These are phyloP conservation scores for Borostomias antarcticus DNA, from an alignment of 2,797 vertebrate genomes.

Conservation along the genomic window DNA sequence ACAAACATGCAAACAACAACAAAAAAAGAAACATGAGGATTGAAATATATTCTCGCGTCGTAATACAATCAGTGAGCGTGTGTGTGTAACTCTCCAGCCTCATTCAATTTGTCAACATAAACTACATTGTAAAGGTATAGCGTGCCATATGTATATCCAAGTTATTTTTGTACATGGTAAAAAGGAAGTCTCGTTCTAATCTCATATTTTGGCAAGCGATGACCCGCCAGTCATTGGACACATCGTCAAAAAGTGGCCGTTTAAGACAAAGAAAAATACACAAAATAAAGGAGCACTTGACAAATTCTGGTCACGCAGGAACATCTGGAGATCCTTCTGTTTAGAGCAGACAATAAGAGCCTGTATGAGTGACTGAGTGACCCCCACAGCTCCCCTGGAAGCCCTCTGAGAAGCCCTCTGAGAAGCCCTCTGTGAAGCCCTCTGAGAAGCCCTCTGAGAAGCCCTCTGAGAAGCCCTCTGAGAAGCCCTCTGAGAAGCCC, in stretches of 20 bases:
- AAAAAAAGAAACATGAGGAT: constrained; percentile 58
- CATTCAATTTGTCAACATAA: constrained; percentile 68
- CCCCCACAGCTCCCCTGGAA: no score
- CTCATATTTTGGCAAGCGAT: constrained; percentile 66
- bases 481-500: no score
- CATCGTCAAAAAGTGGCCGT: constrained; percentile 44
- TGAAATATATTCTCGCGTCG: constrained; percentile 67
- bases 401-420: no score
- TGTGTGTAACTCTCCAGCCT: constrained; percentile 62
- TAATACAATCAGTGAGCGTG: constrained; percentile 70
- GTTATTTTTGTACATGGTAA: constrained; percentile 63
- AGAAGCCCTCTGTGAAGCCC: no score
- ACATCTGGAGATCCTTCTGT: constrained; percentile 55
- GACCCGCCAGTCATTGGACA: constrained; percentile 61
- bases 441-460: no score
- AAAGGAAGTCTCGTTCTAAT: constrained; percentile 63
- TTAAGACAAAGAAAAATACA: constrained; percentile 50
- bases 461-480: no score
- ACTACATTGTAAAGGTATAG: constrained; percentile 46
- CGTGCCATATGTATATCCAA: constrained; percentile 57
- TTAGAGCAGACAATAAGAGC: constrained; percentile 44
- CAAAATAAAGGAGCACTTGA: not conserved
- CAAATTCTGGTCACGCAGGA: constrained; percentile 53
- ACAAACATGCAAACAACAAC: constrained; percentile 73
- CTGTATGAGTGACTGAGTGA: no score